Evolutionary conservation across 2,113 vertebrate species (phyloP), one percentile per base, ranked within the genome.

Genomic region (Phoxinus phoxinus): DNA sequence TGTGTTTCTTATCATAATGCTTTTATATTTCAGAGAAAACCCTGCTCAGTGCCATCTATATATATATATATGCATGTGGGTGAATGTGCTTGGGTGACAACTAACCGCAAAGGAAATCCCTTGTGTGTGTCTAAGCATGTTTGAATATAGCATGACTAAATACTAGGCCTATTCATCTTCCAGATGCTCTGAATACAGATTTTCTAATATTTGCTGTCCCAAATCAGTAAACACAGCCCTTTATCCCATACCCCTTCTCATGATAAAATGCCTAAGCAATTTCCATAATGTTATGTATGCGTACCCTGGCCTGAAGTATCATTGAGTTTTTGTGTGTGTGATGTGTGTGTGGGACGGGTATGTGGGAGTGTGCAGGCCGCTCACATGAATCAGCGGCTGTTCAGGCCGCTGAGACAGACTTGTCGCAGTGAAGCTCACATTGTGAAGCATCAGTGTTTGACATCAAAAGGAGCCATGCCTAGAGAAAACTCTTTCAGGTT

Each of bases 301-400:
- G 56, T 44, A 19, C 11, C 25, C n/a, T 48, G 19, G 37, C 25
- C 30, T 74, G 19, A 51, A 27, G 27, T 10, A 59, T 41, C n/a
- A 37, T 46, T 69, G 13, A 59, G 48, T 32, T 32, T 61, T 30
- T 58, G 25, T 23, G 30, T 59, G 25, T 17, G 46, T 48, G 35
- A 30, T 46, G 35, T 79, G 65, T 74, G n/a, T 15, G 27, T 65
- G 32, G 67, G 58, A 76, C 1, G 7, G 35, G 27, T 27, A 13
- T 72, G 85, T 90, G 71, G 65, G 88, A 84, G 88, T 84, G 79
- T 89, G 85, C 53, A 90, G 58, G 74, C 58, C 81, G 86, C 92
- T 88, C 85, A 87, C 89, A 93, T 94, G 91, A 94, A 94, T 95
- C 92, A 93, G 91, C 91, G 51, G 81, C 51, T 27, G 63, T 53